These are phyloP conservation scores for Aspidiotus rigidus DNA, from an alignment of 2,888 invertebrate species.

Conservation along the genomic window DNA sequence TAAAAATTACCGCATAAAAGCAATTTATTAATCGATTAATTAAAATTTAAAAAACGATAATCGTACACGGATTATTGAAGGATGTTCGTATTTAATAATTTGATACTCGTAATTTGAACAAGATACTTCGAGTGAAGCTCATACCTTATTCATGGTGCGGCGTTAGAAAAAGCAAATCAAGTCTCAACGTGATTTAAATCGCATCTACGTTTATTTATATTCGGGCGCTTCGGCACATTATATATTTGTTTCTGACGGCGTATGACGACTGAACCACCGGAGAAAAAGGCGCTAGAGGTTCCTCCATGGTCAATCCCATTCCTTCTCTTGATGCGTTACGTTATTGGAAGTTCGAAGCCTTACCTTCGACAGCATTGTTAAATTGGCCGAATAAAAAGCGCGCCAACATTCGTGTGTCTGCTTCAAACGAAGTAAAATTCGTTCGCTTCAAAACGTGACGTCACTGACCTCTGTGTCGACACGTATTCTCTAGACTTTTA, in stretches of 20 bases:
- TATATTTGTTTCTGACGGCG: constrained; percentile 15
- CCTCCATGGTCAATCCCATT: constrained; percentile 32
- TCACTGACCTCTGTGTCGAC: constrained; percentile 32
- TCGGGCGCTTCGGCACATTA: constrained; percentile 19
- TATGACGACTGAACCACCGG: constrained; percentile 11
- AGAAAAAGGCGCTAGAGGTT: constrained; percentile 30
- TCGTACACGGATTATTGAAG: too few relatives aligned
- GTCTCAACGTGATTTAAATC: constrained; percentile 25
- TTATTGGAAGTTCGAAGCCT: constrained; percentile 29
- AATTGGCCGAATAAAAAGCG: constrained; percentile 22
- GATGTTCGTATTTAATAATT: too few relatives aligned
- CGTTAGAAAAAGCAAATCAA: constrained; percentile 17
- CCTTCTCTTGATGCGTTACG: constrained; percentile 18
- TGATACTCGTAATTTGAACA: too few relatives aligned
- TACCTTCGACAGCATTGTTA: constrained; percentile 16
- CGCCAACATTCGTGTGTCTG: constrained; percentile 18
- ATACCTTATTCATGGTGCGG: constrained; percentile 30
- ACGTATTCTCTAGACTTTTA: constrained; percentile 18
- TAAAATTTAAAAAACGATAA: too few relatives aligned
- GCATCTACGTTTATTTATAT: constrained; percentile 23
- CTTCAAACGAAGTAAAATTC: constrained; percentile 24
- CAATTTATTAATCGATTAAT: too few relatives aligned
- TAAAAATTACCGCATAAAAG: too few relatives aligned
- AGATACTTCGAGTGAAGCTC: constrained; percentile 4
- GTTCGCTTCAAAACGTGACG: constrained; percentile 25